Base-by-base conservation (phyloP, 2,113 vertebrate genomes). In the Raja brachyura region DNA sequence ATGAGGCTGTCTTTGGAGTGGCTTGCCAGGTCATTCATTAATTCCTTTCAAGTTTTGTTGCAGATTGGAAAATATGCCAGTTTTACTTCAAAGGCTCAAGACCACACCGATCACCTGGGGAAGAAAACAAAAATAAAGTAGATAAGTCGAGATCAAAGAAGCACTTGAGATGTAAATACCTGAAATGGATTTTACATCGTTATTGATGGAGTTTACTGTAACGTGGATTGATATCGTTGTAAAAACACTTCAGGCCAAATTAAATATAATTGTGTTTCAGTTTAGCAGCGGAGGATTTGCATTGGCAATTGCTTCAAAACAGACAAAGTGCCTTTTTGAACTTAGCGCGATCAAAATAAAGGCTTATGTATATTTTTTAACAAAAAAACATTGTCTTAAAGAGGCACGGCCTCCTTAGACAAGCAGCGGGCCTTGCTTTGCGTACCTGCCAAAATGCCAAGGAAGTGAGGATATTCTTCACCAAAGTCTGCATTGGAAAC, bases 191-290 rank as follows among this genome's bases (percentile, higher is more conserved):
- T 92, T 92, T 28, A 25, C 66, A 54, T 92, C 73, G 90, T 88
- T 88, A 18, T 28, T 18, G 59, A 63, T 25, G 59, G 88, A 90
- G 31, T 68, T 68, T 28, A n/a, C 39, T 25, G 66, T 28, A 74
- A 92, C 31, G 66, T 25, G 90, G 66, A 48, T 63, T 48, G 90
- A 70, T 92, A 73, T 92, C 59, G 18, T 10, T 54, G 33, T 39
- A 92, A 92, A 92, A 92, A 74, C 66, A 73, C 39, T 92, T 92
- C 68, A 74, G 73, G 90, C 90, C 90, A 92, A 92, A 92, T 92
- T 74, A 74, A 92, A 92, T 74, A 73, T 92, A 92, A 92, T 92
- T 92, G 86, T 90, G 88, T 54, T 92, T 92, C 66, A 73, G 68
- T 73, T 73, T 68, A 92, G 39, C 90, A 73, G 20, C 68, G 48